A percentile compares a stretch with the other conserved stretches of the same genome.
Evolutionary conservation across 2,113 vertebrate genomes (phyloP).

Genomic region (Pterocles burchelli): DNA sequence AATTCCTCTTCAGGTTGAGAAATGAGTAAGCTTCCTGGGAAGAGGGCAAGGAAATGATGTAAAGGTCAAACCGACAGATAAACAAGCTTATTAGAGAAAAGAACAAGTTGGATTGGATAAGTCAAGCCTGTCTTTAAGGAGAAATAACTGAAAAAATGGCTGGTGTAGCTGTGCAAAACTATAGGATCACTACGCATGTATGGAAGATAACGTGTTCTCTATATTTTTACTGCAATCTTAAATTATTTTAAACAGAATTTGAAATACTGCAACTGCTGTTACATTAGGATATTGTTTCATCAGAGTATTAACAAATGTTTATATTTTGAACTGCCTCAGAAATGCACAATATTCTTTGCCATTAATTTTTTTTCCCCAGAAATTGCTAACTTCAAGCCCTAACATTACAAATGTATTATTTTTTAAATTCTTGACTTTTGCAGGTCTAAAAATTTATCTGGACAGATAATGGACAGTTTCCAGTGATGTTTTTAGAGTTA

Average conservation of each 20-base stretch:
- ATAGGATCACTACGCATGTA: fast-evolving
- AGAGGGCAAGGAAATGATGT: not conserved
- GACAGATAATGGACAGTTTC: not conserved
- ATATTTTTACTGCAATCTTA: not conserved
- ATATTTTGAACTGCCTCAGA: not conserved
- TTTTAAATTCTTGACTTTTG: not conserved
- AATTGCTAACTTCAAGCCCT: not conserved
- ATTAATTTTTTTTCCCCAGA: not conserved
- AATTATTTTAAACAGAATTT: not conserved
- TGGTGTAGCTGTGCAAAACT: not conserved
- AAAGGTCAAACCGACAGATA: not conserved
- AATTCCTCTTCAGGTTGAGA: not conserved
- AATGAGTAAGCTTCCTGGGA: not conserved
- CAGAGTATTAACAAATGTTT: not conserved
- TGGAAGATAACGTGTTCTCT: not conserved
- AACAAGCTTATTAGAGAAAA: not conserved
- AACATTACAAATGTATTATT: not conserved
- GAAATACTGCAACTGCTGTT: not conserved
- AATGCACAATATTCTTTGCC: not conserved
- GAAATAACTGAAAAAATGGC: not conserved
- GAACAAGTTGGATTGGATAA: not conserved
- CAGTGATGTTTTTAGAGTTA: not conserved
- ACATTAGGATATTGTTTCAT: not conserved
- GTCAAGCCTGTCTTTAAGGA: not conserved
- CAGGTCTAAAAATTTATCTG: not conserved